Conservation (phyloP, 2,113 vertebrate genomes). For the Anoplopoma fimbria region DNA sequence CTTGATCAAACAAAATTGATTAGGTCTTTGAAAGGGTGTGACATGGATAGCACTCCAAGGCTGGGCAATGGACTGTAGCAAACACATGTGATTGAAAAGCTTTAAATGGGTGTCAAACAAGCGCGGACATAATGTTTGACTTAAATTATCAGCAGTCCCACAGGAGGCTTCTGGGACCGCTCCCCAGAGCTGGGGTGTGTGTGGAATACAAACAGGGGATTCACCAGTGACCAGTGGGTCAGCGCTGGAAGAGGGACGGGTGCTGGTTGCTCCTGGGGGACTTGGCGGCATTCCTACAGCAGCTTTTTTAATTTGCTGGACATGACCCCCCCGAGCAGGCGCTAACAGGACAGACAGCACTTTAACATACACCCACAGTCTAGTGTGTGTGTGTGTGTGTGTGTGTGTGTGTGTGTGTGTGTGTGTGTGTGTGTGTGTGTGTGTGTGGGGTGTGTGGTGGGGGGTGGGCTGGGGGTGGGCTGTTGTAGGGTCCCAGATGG, state of each 20-base stretch:
- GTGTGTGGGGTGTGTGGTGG: conserved; percentile 37
- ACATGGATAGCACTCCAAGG: conserved; percentile 54
- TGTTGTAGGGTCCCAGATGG: conserved; percentile 92
- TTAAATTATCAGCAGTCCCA: conserved; percentile 81
- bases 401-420: conserved; percentile 19
- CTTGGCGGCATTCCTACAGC: conserved; percentile 74
- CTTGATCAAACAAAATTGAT: conserved; percentile 78
- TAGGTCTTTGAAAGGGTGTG: conserved; percentile 66
- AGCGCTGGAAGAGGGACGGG: conserved; percentile 55
- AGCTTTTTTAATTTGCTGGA: conserved; percentile 77
- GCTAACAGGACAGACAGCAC: conserved; percentile 67
- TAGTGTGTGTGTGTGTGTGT: conserved; percentile 35
- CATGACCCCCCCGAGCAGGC: conserved; percentile 59
- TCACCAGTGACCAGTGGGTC: conserved; percentile 80
- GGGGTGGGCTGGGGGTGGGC: conserved; percentile 39
- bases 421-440: conserved; percentile 37
- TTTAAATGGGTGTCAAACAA: conserved; percentile 83
- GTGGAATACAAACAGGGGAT: conserved; percentile 79
- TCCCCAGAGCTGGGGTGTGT: conserved; percentile 74
- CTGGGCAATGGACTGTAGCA: conserved; percentile 72
- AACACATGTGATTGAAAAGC: conserved; percentile 80
- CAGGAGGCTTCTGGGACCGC: conserved; percentile 63
- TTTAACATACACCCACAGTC: conserved; percentile 69
- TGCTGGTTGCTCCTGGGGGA: conserved; percentile 65
- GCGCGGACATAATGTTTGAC: conserved; percentile 81